A percentile compares a stretch with the other conserved stretches of the same genome.
Evolutionary conservation across 53 echinoderm and acorn worm genomes (phyloP).

Genomic region (Stichopus horrens): DNA sequence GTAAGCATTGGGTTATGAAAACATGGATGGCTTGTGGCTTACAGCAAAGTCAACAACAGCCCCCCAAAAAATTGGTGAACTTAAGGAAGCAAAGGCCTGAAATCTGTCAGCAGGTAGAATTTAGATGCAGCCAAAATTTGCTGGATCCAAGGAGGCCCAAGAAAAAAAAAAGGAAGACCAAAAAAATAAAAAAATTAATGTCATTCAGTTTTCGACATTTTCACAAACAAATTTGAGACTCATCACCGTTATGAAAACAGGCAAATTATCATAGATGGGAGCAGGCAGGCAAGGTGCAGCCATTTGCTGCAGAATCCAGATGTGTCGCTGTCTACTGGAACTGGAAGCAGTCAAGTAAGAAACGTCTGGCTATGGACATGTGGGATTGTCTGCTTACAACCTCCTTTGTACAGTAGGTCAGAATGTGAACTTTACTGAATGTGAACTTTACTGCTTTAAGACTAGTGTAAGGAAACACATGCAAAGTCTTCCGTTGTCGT

Average conservation of each 20-base stretch:
- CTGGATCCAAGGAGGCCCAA: too few species aligned
- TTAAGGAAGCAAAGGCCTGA: background rate
- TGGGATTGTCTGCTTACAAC: too few species aligned
- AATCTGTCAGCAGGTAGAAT: background rate
- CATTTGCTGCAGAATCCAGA: background rate
- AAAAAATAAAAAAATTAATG: background rate
- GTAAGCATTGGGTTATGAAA: conserved; percentile 25
- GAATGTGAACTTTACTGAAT: too few species aligned
- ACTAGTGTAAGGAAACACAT: too few species aligned
- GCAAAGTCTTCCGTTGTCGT: too few species aligned
- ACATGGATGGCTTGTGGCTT: conserved; percentile 29
- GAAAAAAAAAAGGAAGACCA: background rate
- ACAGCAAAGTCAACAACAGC: conserved; percentile 22
- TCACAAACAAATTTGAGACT: conserved; percentile 11
- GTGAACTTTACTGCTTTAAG: too few species aligned
- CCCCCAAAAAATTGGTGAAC: background rate
- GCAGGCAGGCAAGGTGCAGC: background rate
- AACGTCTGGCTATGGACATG: too few species aligned
- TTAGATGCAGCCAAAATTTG: background rate
- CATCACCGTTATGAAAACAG: background rate
- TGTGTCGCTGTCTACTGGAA: background rate
- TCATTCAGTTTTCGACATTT: background rate
- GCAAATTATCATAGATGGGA: background rate
- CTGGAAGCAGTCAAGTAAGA: too few species aligned
- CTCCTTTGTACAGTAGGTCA: too few species aligned